Percentiles rank a stretch among this genome's conserved stretches.
Evolutionary conservation across 2,888 invertebrate species (phyloP).

Genomic region (Heliconius ethilla): DNA sequence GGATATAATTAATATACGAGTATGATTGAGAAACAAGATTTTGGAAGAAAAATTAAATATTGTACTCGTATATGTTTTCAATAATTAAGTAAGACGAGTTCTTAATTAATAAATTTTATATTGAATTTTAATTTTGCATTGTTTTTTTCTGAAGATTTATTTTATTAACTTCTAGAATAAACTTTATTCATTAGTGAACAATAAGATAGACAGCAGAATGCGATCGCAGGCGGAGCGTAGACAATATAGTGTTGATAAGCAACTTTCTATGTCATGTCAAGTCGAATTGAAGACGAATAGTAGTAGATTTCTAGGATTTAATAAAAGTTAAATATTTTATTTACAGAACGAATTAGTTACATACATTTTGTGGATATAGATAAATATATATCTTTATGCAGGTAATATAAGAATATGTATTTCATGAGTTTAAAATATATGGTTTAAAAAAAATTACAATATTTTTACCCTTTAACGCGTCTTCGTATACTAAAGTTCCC

Average conservation of each 20-base stretch:
- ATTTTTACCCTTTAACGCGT: not conserved
- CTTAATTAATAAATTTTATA: not conserved
- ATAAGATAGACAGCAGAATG: conserved; percentile 62
- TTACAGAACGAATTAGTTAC: not conserved
- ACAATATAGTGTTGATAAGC: conserved; percentile 79
- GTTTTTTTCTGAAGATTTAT: not conserved
- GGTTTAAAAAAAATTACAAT: not conserved
- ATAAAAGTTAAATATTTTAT: not conserved
- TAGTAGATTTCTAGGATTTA: not conserved
- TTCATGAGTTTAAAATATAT: too few relatives aligned
- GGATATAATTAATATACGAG: too few relatives aligned
- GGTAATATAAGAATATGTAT: too few relatives aligned
- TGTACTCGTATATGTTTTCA: too few relatives aligned
- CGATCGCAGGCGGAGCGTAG: conserved; percentile 68
- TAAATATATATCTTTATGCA: not conserved
- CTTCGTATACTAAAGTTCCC: too few relatives aligned
- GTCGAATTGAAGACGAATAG: not conserved
- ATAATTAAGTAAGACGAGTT: too few relatives aligned
- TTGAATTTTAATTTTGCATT: not conserved
- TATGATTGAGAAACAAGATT: too few relatives aligned
- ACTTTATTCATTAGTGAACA: conserved; percentile 50
- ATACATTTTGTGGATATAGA: not conserved
- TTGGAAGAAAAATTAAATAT: too few relatives aligned
- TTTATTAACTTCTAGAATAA: conserved; percentile 36
- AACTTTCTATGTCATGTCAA: conserved; percentile 60